Percentiles rank a stretch among this genome's conserved stretches.
phyloP scores from a whole-genome alignment of 2,888 invertebrate species.

The Amblyjoppa fuscipennis region DNA sequence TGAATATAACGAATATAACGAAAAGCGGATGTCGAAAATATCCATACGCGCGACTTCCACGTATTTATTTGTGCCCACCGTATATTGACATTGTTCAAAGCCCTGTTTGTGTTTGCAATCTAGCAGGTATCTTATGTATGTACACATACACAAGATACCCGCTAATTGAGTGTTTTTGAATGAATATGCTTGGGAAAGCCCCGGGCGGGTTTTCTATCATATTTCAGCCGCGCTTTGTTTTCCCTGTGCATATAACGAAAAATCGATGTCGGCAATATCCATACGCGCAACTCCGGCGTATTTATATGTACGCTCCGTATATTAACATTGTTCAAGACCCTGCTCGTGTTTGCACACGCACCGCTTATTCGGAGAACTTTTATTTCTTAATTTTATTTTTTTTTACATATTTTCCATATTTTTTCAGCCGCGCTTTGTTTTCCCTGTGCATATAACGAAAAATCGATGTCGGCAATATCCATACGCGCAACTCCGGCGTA shows the following conservation, averaged over 20 bases:
- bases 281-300: background rate
- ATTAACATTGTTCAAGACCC: background rate
- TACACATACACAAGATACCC: background rate
- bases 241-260: background rate
- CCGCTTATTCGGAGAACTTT: background rate
- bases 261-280: background rate
- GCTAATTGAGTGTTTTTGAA: slow-evolving; percentile 16
- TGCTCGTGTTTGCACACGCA: background rate
- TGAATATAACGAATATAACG: no score
- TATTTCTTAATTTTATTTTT: background rate
- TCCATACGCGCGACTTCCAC: no score
- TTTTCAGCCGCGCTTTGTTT: no score
- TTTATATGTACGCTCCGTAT: background rate
- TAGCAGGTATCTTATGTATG: background rate
- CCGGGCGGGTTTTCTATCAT: background rate
- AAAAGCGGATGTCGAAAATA: no score
- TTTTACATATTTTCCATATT: no score
- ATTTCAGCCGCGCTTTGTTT: slow-evolving; percentile 4
- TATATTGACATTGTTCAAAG: no score
- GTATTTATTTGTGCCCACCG: no score
- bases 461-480: background rate
- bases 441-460: background rate
- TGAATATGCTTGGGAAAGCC: slow-evolving; percentile 1
- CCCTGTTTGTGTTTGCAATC: no score
- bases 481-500: background rate